These are phyloP conservation scores for Boloria euphrosyne DNA, from an alignment of 2,888 invertebrate genomes.

Conservation along the genomic window DNA sequence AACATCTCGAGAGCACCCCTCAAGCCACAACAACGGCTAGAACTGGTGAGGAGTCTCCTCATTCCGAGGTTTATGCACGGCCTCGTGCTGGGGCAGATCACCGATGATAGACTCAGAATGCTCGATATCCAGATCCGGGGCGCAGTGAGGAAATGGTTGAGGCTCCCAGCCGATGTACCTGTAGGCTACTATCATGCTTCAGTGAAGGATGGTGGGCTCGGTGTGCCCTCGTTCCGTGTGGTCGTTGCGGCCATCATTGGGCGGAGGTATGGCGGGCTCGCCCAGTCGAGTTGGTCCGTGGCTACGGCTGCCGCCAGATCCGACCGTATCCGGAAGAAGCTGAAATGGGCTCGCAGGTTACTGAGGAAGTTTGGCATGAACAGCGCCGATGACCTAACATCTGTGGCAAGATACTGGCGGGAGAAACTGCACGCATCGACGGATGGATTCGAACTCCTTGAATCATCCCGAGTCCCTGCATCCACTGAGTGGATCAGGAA, in stretches of 20 bases:
- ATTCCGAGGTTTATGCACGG: constrained; percentile 57
- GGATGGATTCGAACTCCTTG: too few relatives aligned
- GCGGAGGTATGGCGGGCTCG: constrained; percentile 42
- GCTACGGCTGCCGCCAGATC: constrained; percentile 42
- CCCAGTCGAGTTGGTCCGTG: constrained; percentile 35
- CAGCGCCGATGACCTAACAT: too few relatives aligned
- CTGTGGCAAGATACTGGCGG: too few relatives aligned
- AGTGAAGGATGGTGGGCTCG: constrained; percentile 42
- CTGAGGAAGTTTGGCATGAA: too few relatives aligned
- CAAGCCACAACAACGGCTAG: constrained; percentile 58
- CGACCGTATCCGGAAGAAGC: neutral
- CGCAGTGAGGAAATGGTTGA: constrained; percentile 46
- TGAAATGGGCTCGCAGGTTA: too few relatives aligned
- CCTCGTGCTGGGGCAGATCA: constrained; percentile 48
- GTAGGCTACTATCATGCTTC: constrained; percentile 50
- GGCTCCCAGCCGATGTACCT: constrained; percentile 48
- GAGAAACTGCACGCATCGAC: too few relatives aligned
- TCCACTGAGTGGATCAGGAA: too few relatives aligned
- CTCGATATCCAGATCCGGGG: constrained; percentile 50
- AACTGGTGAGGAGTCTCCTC: constrained; percentile 52
- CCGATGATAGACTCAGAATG: constrained; percentile 45
- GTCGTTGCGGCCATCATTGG: constrained; percentile 42
- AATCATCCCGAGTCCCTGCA: too few relatives aligned
- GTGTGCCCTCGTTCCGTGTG: constrained; percentile 46
- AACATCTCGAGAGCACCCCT: constrained; percentile 51